Base-by-base conservation (phyloP, 2,888 invertebrate genomes). In the Hipparchia sbordonii region DNA sequence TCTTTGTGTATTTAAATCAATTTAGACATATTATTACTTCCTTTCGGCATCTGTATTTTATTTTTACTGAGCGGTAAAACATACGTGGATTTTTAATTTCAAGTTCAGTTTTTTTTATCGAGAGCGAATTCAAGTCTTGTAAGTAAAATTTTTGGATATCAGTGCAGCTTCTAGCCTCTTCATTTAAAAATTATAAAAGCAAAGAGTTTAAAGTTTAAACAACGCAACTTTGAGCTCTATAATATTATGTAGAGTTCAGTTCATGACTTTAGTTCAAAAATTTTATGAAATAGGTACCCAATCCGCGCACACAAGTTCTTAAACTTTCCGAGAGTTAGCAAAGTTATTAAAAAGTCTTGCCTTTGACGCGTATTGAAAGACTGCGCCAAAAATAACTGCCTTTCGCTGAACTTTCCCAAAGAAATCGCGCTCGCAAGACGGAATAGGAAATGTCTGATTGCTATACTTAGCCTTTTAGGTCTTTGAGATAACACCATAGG, bases 331-430 rank as follows among this genome's bases (percentile, higher is more conserved):
- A 60, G 59, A 67, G 71, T 70, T 62, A 62, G 69, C 70, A 13
- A 70, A 76, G 75, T 76, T 73, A 73, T 73, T 73, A 73, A 67
- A 72, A 76, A 73, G 69, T 69, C 73, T 71, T 65, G 73, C 73
- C 77, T 78, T 78, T 78, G 77, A 78, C 77, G 75, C 61, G 65
- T 70, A 78, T 78, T 78, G 77, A 78, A 76, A 71, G 72, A 72
- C 71, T 74, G 72, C 72, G 75, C 74, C 74, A 75, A 72, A 78
- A 77, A 73, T 79, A 79, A 77, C 77, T 79, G 78, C 77, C 77
- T 74, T 72, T 71, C 73, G 48, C 71, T 74, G 72, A 75, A 75
- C 72, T 71, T 74, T 76, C 72, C 71, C 68, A 79, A 76, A 77
- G 77, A 76, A 74, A 74, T 72, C 71, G 72, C 71, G 59, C 65